Conservation (phyloP, 2,888 invertebrate species). For the Metacarcinus magister region DNA sequence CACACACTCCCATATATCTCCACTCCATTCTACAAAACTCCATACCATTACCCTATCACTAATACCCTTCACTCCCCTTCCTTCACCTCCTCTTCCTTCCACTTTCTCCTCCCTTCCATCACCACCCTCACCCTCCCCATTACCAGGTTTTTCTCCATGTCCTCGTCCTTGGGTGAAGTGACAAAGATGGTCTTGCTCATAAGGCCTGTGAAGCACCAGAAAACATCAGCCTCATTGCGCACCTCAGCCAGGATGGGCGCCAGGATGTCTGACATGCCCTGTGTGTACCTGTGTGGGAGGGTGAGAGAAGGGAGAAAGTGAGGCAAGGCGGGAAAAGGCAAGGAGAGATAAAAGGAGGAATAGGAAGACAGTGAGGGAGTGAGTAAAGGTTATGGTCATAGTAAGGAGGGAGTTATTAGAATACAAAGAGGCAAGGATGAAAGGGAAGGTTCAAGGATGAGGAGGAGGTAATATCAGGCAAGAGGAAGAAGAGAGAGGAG, state of each 20-base stretch:
- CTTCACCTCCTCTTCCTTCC: not conserved
- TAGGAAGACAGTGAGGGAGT: no score
- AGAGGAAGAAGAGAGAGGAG: not conserved
- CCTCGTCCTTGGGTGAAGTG: constrained; percentile 96
- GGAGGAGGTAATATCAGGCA: not conserved
- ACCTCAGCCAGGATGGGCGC: constrained; percentile 95
- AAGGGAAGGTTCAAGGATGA: not conserved
- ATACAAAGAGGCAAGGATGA: no score
- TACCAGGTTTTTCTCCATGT: constrained; percentile 96
- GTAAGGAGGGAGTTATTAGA: not conserved
- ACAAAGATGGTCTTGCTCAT: constrained; percentile 96
- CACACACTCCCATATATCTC: no score
- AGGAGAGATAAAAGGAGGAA: not conserved
- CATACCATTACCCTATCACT: not conserved
- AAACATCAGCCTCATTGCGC: constrained; percentile 97
- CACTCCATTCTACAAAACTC: no score
- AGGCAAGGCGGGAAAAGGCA: not conserved
- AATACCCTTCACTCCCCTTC: not conserved
- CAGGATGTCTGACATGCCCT: constrained; percentile 99
- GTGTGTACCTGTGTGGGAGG: constrained; percentile 85
- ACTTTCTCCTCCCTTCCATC: not conserved
- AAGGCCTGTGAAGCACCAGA: constrained; percentile 99
- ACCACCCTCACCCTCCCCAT: constrained; percentile 83
- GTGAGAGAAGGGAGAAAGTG: not conserved
- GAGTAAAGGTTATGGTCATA: no score